A percentile compares a stretch with the other conserved stretches of the same genome.
These are phyloP conservation scores for Enteromius thamalakanensis DNA, from an alignment of 2,797 vertebrate species.

Conservation along the genomic window DNA sequence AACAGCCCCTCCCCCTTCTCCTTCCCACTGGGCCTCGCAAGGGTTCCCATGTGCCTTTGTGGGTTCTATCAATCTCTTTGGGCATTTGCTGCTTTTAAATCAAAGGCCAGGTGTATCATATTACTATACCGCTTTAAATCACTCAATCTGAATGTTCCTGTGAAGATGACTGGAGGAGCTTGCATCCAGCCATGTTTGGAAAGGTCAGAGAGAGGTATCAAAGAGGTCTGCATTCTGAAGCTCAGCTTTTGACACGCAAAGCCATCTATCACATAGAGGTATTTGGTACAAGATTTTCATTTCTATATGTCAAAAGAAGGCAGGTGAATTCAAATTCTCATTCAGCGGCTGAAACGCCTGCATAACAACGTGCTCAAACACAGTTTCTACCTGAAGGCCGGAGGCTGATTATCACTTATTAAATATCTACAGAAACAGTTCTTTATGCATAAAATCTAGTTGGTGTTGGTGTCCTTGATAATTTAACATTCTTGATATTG, in stretches of 20 bases:
- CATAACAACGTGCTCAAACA: background rate
- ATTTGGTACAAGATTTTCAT: slow-evolving; percentile 18
- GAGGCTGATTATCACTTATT: slow-evolving; percentile 22
- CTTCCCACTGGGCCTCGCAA: slow-evolving; percentile 68
- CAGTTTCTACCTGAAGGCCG: slow-evolving; percentile 27
- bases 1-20: slow-evolving; percentile 64
- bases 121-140: slow-evolving; percentile 73
- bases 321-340: slow-evolving; percentile 68
- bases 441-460: slow-evolving; percentile 33
- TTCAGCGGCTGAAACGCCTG: background rate
- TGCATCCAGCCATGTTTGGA: slow-evolving; percentile 44
- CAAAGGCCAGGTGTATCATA: slow-evolving; percentile 77
- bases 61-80: slow-evolving; percentile 72
- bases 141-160: slow-evolving; percentile 70
- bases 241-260: slow-evolving; percentile 7
- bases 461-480: slow-evolving; percentile 25
- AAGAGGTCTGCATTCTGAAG: slow-evolving; percentile 28
- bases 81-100: slow-evolving; percentile 73
- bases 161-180: slow-evolving; percentile 68
- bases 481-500: slow-evolving; percentile 7
- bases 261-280: slow-evolving; percentile 11
- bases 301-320: slow-evolving; percentile 71
- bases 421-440: slow-evolving; percentile 17
- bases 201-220: slow-evolving; percentile 49
- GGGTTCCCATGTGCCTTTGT: slow-evolving; percentile 73